A percentile compares a stretch with the other conserved stretches of the same genome.
Evolutionary conservation across 1,140 invertebrate species (phyloP).

Genomic region (Philopotamus ludificatus): DNA sequence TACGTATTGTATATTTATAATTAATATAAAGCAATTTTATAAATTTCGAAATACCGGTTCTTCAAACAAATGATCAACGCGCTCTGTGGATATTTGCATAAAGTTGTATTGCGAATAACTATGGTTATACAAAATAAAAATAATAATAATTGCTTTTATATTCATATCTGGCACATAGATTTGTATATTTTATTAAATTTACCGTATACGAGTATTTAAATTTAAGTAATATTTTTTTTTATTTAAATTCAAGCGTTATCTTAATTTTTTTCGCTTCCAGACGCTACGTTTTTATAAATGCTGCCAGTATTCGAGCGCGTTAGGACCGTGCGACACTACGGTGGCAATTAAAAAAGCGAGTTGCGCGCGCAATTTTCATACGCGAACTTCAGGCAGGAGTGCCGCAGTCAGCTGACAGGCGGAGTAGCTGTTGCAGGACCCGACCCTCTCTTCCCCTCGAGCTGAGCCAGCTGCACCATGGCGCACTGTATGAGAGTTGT

Average conservation of each 20-base stretch:
- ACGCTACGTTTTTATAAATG: neutral
- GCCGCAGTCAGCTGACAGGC: neutral
- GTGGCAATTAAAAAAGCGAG: neutral
- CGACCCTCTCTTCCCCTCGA: neutral
- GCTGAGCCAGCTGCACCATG: conserved; percentile 50
- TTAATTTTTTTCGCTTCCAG: neutral
- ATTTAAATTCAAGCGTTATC: neutral
- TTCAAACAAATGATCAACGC: too few species aligned
- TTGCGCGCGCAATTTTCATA: neutral
- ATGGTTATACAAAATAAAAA: too few species aligned
- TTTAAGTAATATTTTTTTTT: neutral
- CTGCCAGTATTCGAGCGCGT: neutral
- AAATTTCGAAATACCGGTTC: too few species aligned
- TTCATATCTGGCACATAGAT: too few species aligned
- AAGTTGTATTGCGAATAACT: too few species aligned
- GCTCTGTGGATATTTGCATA: too few species aligned
- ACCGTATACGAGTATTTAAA: neutral
- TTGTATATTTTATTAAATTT: neutral
- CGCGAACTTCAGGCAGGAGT: neutral
- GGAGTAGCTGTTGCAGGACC: neutral
- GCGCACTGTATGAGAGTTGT: conserved; percentile 72
- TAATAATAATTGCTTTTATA: too few species aligned
- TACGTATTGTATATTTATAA: too few species aligned
- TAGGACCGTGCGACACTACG: too few species aligned
- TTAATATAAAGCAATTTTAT: too few species aligned